phyloP scores from a whole-genome alignment of 2,888 invertebrate genomes.

The Andrena chrysosceles region DNA sequence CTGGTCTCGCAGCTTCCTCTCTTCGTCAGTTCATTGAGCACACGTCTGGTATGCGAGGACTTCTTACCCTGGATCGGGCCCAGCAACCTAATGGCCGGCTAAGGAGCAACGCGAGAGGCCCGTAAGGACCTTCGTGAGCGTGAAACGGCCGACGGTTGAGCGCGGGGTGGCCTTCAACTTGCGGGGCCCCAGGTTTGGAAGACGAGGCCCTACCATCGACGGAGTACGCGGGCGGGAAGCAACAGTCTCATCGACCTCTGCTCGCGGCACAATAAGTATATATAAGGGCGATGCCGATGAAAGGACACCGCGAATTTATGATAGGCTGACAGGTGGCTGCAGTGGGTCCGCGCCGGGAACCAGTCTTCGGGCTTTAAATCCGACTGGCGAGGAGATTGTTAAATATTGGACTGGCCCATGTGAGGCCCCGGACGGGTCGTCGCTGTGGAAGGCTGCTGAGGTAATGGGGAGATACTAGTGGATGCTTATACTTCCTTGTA shows the following conservation, averaged over 20 bases:
- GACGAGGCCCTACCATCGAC: constrained; percentile 57
- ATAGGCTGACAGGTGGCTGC: constrained; percentile 60
- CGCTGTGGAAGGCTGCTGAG: not conserved
- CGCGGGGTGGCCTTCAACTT: constrained; percentile 75
- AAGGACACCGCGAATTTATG: constrained; percentile 67
- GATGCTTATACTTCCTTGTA: no score
- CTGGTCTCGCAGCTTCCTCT: constrained; percentile 30
- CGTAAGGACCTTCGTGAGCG: constrained; percentile 68
- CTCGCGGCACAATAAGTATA: constrained; percentile 45
- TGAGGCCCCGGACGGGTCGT: not conserved
- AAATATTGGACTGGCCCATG: constrained; percentile 7
- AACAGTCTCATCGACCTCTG: constrained; percentile 64
- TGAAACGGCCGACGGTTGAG: constrained; percentile 49
- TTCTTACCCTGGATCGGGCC: constrained; percentile 69
- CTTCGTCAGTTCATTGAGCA: constrained; percentile 77
- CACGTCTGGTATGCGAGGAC: constrained; percentile 81
- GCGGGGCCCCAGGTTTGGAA: constrained; percentile 73
- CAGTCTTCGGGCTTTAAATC: constrained; percentile 51
- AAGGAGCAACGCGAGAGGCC: constrained; percentile 61
- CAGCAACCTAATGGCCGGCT: constrained; percentile 65
- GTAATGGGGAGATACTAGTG: no score
- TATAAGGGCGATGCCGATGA: constrained; percentile 61
- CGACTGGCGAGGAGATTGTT: constrained; percentile 23
- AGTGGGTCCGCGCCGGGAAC: constrained; percentile 37
- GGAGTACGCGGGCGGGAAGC: constrained; percentile 65